phyloP scores from a whole-genome alignment of 2,797 vertebrate species.

The Argyrosomus regius region DNA sequence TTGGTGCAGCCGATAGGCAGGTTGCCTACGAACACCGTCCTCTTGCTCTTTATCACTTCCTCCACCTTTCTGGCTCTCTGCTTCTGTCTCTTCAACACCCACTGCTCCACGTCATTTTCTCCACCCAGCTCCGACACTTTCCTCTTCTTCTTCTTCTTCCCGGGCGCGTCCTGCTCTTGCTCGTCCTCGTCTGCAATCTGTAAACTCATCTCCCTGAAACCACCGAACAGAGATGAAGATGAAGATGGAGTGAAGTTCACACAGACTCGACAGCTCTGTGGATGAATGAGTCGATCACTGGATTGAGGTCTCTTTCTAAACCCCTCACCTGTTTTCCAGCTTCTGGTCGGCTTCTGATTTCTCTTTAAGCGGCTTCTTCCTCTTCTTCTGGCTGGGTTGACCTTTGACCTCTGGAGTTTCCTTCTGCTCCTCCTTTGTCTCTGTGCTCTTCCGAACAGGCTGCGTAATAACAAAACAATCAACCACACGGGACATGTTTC shows the following conservation, averaged over 20 bases:
- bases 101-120: constrained; percentile 36
- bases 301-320: background rate
- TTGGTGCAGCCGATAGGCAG: constrained; percentile 88
- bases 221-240: background rate
- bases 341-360: constrained; percentile 67
- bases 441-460: constrained; percentile 40
- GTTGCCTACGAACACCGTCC: constrained; percentile 96
- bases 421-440: constrained; percentile 20
- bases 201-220: constrained; percentile 87
- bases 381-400: constrained; percentile 15
- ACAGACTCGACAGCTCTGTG: background rate
- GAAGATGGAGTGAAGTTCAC: background rate
- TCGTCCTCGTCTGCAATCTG: constrained; percentile 88
- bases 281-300: background rate
- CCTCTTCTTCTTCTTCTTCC: constrained; percentile 73
- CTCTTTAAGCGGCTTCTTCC: constrained; percentile 19
- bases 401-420: constrained; percentile 36
- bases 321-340: constrained; percentile 75
- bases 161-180: constrained; percentile 36
- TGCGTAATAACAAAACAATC: constrained; percentile 36
- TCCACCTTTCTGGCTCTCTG: constrained; percentile 63
- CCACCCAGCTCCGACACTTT: constrained; percentile 44
- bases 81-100: constrained; percentile 71
- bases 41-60: constrained; percentile 84
- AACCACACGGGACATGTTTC: background rate